Evolutionary conservation across 2,888 invertebrate genomes (phyloP), one percentile per base, ranked within the genome.

Genomic region (Lycia hirtaria): DNA sequence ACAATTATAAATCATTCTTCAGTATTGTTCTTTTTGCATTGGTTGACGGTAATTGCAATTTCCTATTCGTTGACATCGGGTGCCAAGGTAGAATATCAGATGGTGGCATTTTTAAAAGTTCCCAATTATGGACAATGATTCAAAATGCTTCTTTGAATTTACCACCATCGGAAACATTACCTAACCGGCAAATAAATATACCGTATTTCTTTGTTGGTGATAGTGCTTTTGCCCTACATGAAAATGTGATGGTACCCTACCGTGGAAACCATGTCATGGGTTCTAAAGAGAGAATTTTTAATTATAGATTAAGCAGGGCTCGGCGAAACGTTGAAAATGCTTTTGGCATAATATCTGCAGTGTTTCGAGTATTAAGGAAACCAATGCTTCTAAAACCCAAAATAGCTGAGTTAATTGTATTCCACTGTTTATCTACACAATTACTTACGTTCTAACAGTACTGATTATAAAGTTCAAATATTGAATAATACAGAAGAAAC

Each of bases 51-150:
- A 48, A 60, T 22, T 56, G 56, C 40, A 47, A 51, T 32, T 43
- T 52, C 48, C 17, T 22, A n/a, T 60, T 43, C 24, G 14, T 48
- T 30, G 26, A 60, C 43, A 38, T 55, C 14, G 56, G 55, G 2
- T 48, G 52, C 17, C 49, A 56, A 49, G 60, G 60, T 33, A 38
- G 52, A 33, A 49, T 33, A 15, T 60, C 56, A 33, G 56, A 60
- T 47, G 60, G 44, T 28, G 55, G 52, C 40, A 30, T 30, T 30
- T 30, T 30, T 30, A 30, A 30, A 30, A 30, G 30, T 30, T 30
- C 30, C 30, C 30, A 47, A 51, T 32, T 19, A 43, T 60, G 24
- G 38, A 40, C 51, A 47, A 55, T 26, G 45, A 45, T 30, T 30
- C 32, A 51, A 51, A 47, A 20, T 30, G 30, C 30, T 30, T 30